Base-by-base conservation (phyloP, 2,888 invertebrate species). In the Drosophila anomalata region DNA sequence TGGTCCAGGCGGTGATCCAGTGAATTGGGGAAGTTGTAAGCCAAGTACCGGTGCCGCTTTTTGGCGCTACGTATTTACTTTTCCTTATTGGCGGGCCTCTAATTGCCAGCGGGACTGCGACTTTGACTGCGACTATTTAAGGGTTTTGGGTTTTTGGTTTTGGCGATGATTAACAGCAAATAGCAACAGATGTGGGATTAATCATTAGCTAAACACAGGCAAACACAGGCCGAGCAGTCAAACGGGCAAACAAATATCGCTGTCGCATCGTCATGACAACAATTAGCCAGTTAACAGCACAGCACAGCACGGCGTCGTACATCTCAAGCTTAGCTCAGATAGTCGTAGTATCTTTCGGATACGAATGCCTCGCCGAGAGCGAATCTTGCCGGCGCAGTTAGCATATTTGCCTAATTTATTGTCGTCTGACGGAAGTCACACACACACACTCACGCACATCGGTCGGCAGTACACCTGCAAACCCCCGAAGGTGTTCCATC, bases 401-500 rank as follows among this genome's bases (percentile, higher is more conserved):
- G 63, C 46, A 61, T 66, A 66, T 78, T 84, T 82, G 70, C 81
- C 70, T 80, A 84, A 87, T 87, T 78, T 87, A 82, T 84, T 87
- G 76, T 76, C 87, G 75, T 80, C 78, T 84, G 84, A 71, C 82
- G 82, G 82, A 82, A 87, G 87, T 82, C 74, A 61, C 76, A 86
- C 73, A 73, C 66, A 67, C 52, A 58, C 65, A 41, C 22, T 65
- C 46, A 53, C 53, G 20, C 42, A 42, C 65, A 26, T 41, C 29
- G 9, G 9, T 29, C 9, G 29, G 11, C 33, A 11, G 33, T 33
- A 12, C 33, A 63, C 42, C 63, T 51, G 42, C 6, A 3, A 11
- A 22, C 33, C 61, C 69, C 67, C 60, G 78, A 78, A 78, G 82
- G 76, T 76, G 79, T 63, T 63, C 46, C 36, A 41, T 44, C 33